Evolutionary conservation across 2,888 invertebrate species (phyloP).

Genomic region (Girardia tigrina): DNA sequence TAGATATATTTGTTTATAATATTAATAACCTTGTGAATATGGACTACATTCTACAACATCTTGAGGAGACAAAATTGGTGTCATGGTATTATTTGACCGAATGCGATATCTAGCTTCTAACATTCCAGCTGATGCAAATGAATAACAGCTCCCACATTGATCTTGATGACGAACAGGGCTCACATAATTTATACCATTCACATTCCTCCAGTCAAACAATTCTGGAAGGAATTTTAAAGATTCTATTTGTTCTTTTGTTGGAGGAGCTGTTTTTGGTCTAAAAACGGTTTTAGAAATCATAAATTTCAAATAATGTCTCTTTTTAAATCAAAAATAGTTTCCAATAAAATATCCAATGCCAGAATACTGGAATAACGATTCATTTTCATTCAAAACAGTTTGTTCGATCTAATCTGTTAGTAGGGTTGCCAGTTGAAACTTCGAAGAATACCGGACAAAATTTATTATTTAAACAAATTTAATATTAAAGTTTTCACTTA

Average conservation of each 20-base stretch:
- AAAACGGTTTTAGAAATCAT: too few relatives aligned
- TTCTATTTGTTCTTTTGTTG: conserved; percentile 42
- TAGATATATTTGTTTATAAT: not conserved
- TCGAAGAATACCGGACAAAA: too few relatives aligned
- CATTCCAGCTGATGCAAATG: conserved; percentile 53
- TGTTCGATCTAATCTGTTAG: too few relatives aligned
- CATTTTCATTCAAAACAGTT: too few relatives aligned
- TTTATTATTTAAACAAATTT: too few relatives aligned
- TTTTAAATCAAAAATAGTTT: too few relatives aligned
- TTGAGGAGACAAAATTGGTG: conserved; percentile 50
- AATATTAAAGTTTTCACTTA: too few relatives aligned
- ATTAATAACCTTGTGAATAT: conserved; percentile 52
- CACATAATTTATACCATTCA: conserved; percentile 44
- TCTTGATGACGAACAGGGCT: conserved; percentile 49
- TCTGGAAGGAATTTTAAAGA: conserved; percentile 46
- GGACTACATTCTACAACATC: conserved; percentile 52
- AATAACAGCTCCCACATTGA: conserved; percentile 53
- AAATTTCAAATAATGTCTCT: too few relatives aligned
- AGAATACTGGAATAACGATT: too few relatives aligned
- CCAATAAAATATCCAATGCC: too few relatives aligned
- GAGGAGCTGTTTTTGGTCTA: conserved; percentile 40
- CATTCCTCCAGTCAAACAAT: conserved; percentile 41
- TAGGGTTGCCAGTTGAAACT: too few relatives aligned
- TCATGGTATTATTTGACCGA: conserved; percentile 49
- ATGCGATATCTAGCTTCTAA: conserved; percentile 51